A percentile compares a stretch with the other conserved stretches of the same genome.
phyloP scores from a whole-genome alignment of 2,888 invertebrate species.

The Ophraella communa region DNA sequence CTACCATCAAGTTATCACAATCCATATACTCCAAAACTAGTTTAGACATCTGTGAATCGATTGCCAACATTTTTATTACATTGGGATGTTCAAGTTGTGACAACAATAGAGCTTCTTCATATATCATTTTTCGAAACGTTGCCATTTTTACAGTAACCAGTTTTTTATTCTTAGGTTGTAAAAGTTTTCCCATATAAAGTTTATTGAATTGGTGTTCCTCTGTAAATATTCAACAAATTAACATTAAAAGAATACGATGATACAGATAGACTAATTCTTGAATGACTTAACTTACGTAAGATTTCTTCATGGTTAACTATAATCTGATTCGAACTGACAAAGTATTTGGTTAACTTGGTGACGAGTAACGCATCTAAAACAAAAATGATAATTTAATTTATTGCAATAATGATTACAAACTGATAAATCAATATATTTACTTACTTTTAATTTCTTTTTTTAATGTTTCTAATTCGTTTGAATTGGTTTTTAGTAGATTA shows the following conservation, averaged over 20 bases:
- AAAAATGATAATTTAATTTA: not conserved
- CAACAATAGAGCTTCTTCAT: not conserved
- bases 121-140: not conserved
- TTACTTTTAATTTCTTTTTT: not conserved
- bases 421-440: too few species aligned
- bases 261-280: too few species aligned
- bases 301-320: not conserved
- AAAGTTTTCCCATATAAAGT: not conserved
- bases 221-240: not conserved
- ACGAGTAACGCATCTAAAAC: not conserved
- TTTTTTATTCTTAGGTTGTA: not conserved
- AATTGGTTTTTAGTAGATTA: not conserved
- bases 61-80: constrained; percentile 3
- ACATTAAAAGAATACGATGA: not conserved
- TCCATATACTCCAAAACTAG: not conserved
- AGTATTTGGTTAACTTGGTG: not conserved
- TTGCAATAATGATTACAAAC: too few species aligned
- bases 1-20: not conserved
- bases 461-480: not conserved
- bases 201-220: not conserved
- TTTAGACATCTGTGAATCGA: not conserved
- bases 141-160: not conserved
- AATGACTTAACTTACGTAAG: not conserved
- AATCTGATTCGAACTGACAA: not conserved
- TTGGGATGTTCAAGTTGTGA: not conserved